Percentiles rank a stretch among this genome's conserved stretches.
These are phyloP conservation scores for Megatriorchis doriae DNA, from an alignment of 2,113 vertebrate genomes.

Conservation along the genomic window DNA sequence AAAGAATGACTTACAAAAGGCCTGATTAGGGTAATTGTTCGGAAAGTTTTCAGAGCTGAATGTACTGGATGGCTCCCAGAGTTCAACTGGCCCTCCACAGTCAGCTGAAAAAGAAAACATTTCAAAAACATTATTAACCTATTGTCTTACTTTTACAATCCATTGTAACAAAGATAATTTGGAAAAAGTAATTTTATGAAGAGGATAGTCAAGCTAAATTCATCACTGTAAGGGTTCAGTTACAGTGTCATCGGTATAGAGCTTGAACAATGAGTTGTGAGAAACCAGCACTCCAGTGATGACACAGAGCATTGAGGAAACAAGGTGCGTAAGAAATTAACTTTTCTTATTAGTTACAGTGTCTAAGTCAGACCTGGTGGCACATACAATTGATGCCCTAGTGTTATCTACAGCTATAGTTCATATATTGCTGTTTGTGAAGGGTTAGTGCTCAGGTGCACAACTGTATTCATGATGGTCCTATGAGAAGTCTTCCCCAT, in stretches of 20 bases:
- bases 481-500: neutral
- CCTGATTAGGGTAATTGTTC: slow-evolving; percentile 75
- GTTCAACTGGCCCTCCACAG: slow-evolving; percentile 87
- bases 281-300: neutral
- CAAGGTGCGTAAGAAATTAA: neutral
- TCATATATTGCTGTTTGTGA: neutral
- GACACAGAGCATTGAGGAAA: neutral
- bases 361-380: neutral
- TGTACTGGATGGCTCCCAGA: slow-evolving; percentile 86
- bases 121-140: neutral
- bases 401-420: neutral
- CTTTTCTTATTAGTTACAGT: neutral
- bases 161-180: neutral
- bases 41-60: slow-evolving; percentile 89
- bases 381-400: neutral
- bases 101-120: slow-evolving; percentile 75
- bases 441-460: neutral
- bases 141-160: neutral
- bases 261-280: neutral
- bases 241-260: neutral
- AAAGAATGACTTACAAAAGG: slow-evolving; percentile 81
- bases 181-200: neutral
- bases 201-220: neutral
- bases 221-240: neutral
- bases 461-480: neutral